Conservation (phyloP, 2,113 vertebrate species). For the Serilophus lunatus region DNA sequence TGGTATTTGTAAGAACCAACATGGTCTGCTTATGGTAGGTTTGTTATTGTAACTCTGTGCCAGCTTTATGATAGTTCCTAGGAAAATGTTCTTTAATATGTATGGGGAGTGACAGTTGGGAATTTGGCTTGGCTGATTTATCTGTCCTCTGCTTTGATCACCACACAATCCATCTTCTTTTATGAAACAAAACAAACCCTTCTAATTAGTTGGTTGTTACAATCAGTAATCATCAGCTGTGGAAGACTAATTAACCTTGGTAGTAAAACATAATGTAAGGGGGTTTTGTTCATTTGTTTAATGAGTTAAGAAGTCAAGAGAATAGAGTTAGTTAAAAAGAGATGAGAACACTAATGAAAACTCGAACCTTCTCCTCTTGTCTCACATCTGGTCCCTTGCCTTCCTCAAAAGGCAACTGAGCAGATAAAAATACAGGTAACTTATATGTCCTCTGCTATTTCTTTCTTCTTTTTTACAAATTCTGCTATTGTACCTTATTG, state of each 20-base stretch:
- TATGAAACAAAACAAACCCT: not conserved
- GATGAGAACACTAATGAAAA: not conserved
- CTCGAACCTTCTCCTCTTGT: not conserved
- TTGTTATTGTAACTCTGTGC: not conserved
- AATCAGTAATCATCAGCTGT: not conserved
- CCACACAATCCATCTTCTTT: not conserved
- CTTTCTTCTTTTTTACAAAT: not conserved
- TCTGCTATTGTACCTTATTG: not conserved
- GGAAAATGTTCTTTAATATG: not conserved
- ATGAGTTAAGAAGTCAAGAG: not conserved
- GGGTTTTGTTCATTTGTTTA: not conserved
- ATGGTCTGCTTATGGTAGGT: not conserved
- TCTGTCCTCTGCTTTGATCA: not conserved
- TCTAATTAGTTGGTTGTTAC: not conserved
- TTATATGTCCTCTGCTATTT: not conserved
- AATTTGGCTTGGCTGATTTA: not conserved
- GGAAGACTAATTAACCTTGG: conserved; percentile 4
- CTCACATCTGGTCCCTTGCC: not conserved
- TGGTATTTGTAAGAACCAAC: not conserved
- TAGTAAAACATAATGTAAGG: not conserved
- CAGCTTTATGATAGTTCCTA: not conserved
- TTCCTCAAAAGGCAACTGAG: not conserved
- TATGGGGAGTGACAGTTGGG: not conserved
- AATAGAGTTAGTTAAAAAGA: not conserved
- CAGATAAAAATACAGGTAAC: not conserved